These are phyloP conservation scores for Thera britannica DNA, from an alignment of 2,888 invertebrate species.

Conservation along the genomic window DNA sequence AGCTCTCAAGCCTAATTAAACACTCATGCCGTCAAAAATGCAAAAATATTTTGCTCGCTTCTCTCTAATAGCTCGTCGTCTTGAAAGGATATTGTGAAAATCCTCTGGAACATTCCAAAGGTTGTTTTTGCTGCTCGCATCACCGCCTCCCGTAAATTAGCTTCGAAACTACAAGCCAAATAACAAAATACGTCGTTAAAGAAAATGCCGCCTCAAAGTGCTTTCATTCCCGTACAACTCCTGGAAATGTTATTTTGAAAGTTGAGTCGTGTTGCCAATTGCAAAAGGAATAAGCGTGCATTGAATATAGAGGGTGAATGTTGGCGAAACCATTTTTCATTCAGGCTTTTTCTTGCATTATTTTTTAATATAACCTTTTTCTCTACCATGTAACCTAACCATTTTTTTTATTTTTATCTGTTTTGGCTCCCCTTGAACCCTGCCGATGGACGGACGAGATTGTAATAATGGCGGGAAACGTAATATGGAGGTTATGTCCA, in stretches of 20 bases:
- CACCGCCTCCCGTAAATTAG: conserved; percentile 58
- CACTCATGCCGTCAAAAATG: conserved; percentile 18
- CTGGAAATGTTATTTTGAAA: conserved; percentile 34
- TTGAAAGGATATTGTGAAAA: conserved; percentile 57
- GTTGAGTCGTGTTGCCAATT: conserved; percentile 32
- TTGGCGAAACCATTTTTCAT: conserved; percentile 18
- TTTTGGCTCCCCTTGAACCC: too few relatives aligned
- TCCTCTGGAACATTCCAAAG: conserved; percentile 45
- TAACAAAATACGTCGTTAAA: conserved; percentile 51
- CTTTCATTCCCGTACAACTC: conserved; percentile 22
- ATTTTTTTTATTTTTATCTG: too few relatives aligned
- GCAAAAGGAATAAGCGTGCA: conserved; percentile 32
- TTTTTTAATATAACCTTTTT: background rate
- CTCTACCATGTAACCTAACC: too few relatives aligned
- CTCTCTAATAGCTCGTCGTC: conserved; percentile 51
- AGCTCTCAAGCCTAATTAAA: conserved; percentile 31
- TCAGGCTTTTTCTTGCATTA: conserved; percentile 15
- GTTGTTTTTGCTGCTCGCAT: conserved; percentile 56
- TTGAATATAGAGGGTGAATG: conserved; percentile 24
- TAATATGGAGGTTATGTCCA: too few relatives aligned
- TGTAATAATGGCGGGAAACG: too few relatives aligned
- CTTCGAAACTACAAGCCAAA: conserved; percentile 58
- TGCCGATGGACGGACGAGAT: too few relatives aligned
- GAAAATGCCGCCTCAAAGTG: conserved; percentile 44
- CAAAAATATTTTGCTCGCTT: conserved; percentile 52